A percentile compares a stretch with the other conserved stretches of the same genome.
These are phyloP conservation scores for Peucedramus taeniatus DNA, from an alignment of 2,113 vertebrate genomes.

Conservation along the genomic window DNA sequence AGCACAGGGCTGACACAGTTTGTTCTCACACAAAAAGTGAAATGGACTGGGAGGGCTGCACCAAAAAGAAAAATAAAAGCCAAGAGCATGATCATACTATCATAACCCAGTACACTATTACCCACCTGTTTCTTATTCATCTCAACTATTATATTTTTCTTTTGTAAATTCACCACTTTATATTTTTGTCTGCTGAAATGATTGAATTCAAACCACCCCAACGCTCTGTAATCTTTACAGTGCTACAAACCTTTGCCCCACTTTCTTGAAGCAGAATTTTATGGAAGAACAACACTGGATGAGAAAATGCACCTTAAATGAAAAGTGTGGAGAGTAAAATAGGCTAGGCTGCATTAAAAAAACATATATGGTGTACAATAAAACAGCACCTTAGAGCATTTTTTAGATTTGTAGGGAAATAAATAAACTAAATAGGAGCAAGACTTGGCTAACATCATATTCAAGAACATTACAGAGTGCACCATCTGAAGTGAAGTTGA, in stretches of 20 bases:
- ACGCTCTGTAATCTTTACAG: background rate
- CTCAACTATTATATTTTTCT: background rate
- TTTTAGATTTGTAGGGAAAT: background rate
- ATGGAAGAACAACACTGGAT: rapidly evolving
- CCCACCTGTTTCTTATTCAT: background rate
- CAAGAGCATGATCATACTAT: background rate
- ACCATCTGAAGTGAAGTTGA: background rate
- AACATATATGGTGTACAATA: background rate
- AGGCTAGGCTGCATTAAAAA: background rate
- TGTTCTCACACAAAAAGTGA: background rate
- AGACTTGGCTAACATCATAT: background rate
- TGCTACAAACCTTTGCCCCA: background rate
- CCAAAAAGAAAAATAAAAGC: background rate
- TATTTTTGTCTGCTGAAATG: background rate
- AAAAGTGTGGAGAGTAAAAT: background rate
- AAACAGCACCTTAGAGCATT: background rate
- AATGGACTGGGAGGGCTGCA: background rate
- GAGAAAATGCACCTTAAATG: background rate
- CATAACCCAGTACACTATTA: background rate
- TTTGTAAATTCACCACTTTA: background rate
- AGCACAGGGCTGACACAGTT: background rate
- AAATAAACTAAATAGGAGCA: background rate
- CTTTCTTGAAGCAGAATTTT: background rate
- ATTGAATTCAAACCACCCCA: background rate
- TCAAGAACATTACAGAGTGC: background rate